Evolutionary conservation across 2,888 invertebrate genomes (phyloP), one percentile per base, ranked within the genome.

Genomic region (Anoplius nigerrimus): DNA sequence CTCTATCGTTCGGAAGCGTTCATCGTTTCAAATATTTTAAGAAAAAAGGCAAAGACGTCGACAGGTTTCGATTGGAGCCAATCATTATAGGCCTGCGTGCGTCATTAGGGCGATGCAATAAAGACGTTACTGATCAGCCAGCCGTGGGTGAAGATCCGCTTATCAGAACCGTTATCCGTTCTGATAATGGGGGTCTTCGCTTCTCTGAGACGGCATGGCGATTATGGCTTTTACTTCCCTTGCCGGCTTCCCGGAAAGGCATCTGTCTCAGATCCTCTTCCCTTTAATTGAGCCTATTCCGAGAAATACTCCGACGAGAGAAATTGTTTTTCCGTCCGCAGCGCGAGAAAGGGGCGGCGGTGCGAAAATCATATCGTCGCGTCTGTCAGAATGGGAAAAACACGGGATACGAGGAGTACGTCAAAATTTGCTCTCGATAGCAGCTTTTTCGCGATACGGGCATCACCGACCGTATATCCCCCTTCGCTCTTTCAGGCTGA

Each of bases 161-260:
- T 74, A 71, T 75, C 67, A 71, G 69, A 70, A 66, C 67, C 72
- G 75, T 77, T 76, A 76, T 72, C 66, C 66, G 64, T 71, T 56
- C 62, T 65, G 74, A 76, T 76, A 76, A 74, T 72, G 74, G 74
- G 69, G 72, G n/a, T n/a, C 59, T 64, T 69, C 64, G 66, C 64
- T 69, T 62, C 65, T 66, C 62, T 43, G 18, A 21, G 52, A 62
- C 22, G 54, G 57, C 59, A 48, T 62, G 24, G 24, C 42, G 54
- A 20, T 34, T 1, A 16, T 20, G 16, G 16, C 51, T 65, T 55
- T 62, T 56, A 55, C 51, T 27, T 42, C 63, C 54, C 55, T 61
- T 45, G 51, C 53, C 62, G 46, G 62, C 43, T 59, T 61, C 69
- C 11, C 18, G 13, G 27, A 56, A 69, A 42, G 16, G 34, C 34